Conservation (phyloP, 2,113 vertebrate species). For the Stomatorhinus ivindoensis region DNA sequence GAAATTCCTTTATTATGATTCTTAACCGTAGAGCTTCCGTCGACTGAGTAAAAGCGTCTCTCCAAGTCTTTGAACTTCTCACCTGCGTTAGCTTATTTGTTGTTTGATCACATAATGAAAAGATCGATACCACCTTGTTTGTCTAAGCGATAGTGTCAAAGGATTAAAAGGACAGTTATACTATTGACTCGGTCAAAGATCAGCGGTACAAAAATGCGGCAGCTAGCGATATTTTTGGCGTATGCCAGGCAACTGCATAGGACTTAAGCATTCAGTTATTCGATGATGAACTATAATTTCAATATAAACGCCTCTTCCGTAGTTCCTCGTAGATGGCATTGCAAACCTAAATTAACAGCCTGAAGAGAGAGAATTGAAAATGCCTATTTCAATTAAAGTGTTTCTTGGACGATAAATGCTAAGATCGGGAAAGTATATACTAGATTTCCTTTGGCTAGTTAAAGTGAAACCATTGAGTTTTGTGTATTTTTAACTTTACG, state of each 20-base stretch:
- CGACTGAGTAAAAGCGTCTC: neutral
- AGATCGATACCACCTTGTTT: constrained; percentile 76
- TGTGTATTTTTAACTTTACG: neutral
- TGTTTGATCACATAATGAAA: constrained; percentile 70
- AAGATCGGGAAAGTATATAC: neutral
- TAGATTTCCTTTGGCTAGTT: neutral
- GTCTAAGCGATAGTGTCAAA: constrained; percentile 72
- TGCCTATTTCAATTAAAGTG: neutral
- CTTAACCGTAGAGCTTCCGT: neutral
- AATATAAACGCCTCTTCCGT: neutral
- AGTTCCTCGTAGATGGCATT: neutral
- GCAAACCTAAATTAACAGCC: neutral
- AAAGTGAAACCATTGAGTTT: neutral
- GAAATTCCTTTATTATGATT: neutral
- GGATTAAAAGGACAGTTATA: constrained; percentile 61
- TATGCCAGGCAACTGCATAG: neutral
- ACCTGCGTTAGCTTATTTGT: constrained; percentile 60
- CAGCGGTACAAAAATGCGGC: neutral
- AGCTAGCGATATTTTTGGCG: neutral
- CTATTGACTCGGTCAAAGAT: constrained; percentile 41
- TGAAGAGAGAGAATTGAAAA: neutral
- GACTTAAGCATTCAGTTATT: neutral
- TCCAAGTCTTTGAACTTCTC: constrained; percentile 43
- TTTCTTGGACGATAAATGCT: neutral
- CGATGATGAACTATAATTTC: neutral